Base-by-base conservation (phyloP, 30 jellyfish, hydroid and myxozoan genomes). In the Hydra vulgaris region DNA sequence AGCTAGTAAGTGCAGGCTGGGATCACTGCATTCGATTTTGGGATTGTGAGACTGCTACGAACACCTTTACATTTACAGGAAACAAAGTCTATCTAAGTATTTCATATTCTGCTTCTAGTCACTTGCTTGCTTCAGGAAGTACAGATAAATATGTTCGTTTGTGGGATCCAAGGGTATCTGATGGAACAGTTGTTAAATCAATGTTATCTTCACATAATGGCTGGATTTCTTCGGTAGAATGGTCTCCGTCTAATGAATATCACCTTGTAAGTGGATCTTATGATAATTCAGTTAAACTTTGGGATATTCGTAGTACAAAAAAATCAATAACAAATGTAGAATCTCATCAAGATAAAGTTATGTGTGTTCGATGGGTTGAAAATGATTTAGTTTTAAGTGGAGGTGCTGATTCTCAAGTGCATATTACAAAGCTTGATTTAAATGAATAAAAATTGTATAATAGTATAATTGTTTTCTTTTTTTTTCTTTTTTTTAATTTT, bases 181-280 rank as follows among this genome's bases (percentile, higher is more conserved):
- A 92, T 56, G 98, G 98, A 1, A 71, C 87, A 21, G 86, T 92
- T 4, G 95, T 92, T 66, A 83, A 87, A 73, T 80, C 96, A 27
- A 77, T 83, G 26, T 88, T 92, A 8, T 82, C 96, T 0, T 83
- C 92, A 0, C 98, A 87, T 77, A 82, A 87, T 0, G 98, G 98
- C 7, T 92, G 98, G 98, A 80, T 92, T n/a, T 87, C 98, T 18
- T 83, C 98, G 0, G 96, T 92, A 17, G 77, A 82, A 26, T 92
- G 98, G 98, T 92, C 98, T 54, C 98, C 98, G 18, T 66, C 72
- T 5, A 87, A 71, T 79, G 95, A 83, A 66, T 27, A 87, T 66
- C 94, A 92, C 21, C 82, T 92, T 20, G 0, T 80, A 23, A 81
- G 95, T 21, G 96, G 95, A 18, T 93, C 98, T 0, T 92, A 86